Evolutionary conservation across 1,140 invertebrate species (phyloP).

Genomic region (Aleiodes sp.): DNA sequence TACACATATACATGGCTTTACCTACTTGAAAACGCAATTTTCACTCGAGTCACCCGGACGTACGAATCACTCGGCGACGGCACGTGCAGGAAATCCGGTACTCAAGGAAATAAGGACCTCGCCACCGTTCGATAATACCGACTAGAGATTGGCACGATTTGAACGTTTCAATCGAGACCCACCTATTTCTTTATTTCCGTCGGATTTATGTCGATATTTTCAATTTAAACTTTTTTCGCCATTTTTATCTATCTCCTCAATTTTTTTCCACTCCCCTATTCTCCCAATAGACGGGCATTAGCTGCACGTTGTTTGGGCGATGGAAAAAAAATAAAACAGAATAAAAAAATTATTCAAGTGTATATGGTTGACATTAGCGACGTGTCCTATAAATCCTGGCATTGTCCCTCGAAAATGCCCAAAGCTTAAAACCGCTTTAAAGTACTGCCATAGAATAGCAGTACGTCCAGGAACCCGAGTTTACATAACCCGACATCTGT

Average conservation of each 20-base stretch:
- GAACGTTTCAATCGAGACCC: constrained; percentile 6
- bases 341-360: constrained; percentile 3
- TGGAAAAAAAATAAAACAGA: background rate
- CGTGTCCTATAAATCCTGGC: constrained; percentile 1
- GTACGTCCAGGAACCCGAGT: background rate
- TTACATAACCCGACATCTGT: constrained; percentile 17
- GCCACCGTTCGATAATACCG: constrained; percentile 6
- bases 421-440: background rate
- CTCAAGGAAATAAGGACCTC: constrained; percentile 7
- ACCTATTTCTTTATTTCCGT: constrained; percentile 6
- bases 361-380: constrained; percentile 5
- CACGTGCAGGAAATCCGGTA: constrained; percentile 6
- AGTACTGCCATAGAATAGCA: background rate
- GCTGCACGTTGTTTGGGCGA: background rate
- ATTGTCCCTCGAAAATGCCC: constrained; percentile 8
- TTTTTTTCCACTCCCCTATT: background rate
- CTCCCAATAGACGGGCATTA: background rate
- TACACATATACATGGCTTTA: background rate
- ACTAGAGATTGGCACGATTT: constrained; percentile 7
- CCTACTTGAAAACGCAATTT: constrained; percentile 2
- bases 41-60: background rate
- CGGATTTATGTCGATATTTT: constrained; percentile 4
- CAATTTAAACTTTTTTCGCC: background rate
- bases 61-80: constrained; percentile 6
- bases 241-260: background rate